Evolutionary conservation across 1,140 invertebrate species (phyloP).

Genomic region (Panulirus ornatus): DNA sequence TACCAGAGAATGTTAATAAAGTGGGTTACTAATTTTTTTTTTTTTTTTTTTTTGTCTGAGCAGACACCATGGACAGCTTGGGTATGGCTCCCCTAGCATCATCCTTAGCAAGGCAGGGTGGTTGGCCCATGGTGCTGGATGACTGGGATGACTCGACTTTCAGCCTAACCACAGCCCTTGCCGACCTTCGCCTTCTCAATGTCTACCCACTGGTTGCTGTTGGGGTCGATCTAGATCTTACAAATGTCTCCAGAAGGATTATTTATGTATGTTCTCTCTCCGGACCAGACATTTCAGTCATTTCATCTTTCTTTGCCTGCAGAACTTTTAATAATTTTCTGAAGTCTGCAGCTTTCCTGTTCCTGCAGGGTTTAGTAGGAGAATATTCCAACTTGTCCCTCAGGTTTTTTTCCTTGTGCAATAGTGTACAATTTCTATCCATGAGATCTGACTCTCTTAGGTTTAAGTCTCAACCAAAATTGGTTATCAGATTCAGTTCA

Average conservation of each 20-base stretch:
- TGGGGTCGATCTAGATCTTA: conserved; percentile 80
- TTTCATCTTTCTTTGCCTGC: too few species aligned
- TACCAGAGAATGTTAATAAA: not conserved
- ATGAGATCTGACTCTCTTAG: too few species aligned
- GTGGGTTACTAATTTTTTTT: not conserved
- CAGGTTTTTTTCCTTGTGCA: too few species aligned
- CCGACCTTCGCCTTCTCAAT: conserved; percentile 79
- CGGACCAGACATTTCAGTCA: too few species aligned
- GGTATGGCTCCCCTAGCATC: not conserved
- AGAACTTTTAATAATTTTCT: too few species aligned
- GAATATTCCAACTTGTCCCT: too few species aligned
- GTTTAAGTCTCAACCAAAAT: too few species aligned
- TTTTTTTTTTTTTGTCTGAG: not conserved
- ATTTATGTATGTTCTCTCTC: conserved; percentile 11
- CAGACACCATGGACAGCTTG: conserved; percentile 31
- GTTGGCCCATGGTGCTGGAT: conserved; percentile 80
- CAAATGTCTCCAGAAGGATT: conserved; percentile 7
- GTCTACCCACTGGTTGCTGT: conserved; percentile 80
- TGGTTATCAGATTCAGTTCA: too few species aligned
- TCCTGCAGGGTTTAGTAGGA: too few species aligned
- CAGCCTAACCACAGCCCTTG: conserved; percentile 79
- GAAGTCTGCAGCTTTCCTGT: too few species aligned
- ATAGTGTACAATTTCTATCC: too few species aligned
- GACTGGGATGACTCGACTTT: conserved; percentile 76
- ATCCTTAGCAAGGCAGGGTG: conserved; percentile 77